phyloP scores from a whole-genome alignment of 1,140 invertebrate genomes.

The Drosophila asahinai region DNA sequence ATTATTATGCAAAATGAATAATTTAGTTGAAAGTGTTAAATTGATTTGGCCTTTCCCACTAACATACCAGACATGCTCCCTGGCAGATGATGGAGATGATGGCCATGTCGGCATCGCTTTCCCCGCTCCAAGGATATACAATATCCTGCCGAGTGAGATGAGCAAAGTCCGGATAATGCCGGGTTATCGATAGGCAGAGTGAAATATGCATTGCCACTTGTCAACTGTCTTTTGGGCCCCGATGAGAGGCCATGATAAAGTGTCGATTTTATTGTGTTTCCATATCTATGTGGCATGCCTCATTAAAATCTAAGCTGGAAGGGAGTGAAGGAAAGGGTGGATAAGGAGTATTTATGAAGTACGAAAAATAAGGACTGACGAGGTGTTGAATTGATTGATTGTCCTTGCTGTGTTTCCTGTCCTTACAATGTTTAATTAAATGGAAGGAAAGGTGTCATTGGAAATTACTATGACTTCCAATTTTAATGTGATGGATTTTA shows the following conservation, averaged over 20 bases:
- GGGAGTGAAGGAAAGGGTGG: neutral
- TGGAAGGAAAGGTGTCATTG: neutral
- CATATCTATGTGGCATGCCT: constrained; percentile 14
- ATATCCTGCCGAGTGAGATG: neutral
- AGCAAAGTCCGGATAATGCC: constrained; percentile 4
- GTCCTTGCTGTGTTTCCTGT: neutral
- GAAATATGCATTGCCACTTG: constrained; percentile 46
- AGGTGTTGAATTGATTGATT: constrained; percentile 34
- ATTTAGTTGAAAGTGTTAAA: constrained; percentile 83
- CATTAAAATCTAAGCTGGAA: constrained; percentile 8
- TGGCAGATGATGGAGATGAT: constrained; percentile 61
- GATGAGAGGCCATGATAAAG: constrained; percentile 32
- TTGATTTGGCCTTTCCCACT: constrained; percentile 79
- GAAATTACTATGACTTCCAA: no score
- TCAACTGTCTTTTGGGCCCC: constrained; percentile 10
- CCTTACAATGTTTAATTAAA: neutral
- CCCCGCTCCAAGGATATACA: neutral
- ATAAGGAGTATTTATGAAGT: constrained; percentile 19
- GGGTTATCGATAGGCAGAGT: constrained; percentile 37
- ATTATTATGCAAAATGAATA: constrained; percentile 84
- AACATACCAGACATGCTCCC: constrained; percentile 43
- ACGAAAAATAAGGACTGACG: neutral
- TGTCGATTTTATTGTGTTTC: constrained; percentile 22
- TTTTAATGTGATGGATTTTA: neutral
- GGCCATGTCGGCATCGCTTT: constrained; percentile 52